Percentiles rank a stretch among this genome's conserved stretches.
These are phyloP conservation scores for Micromys minutus DNA, from an alignment of 2,113 vertebrate species.

Conservation along the genomic window DNA sequence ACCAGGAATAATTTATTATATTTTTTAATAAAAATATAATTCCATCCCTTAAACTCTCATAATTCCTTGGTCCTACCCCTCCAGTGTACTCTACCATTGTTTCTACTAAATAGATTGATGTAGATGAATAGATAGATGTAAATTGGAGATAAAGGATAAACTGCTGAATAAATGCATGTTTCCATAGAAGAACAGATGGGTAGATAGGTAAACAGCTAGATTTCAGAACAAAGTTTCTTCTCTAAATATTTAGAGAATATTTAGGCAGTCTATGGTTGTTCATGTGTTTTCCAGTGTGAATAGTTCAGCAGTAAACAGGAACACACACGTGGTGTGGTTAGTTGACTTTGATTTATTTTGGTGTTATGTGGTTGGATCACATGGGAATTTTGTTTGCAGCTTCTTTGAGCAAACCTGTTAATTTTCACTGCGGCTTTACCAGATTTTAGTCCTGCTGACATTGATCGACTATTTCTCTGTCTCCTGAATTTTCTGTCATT, in stretches of 20 bases:
- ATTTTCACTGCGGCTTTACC: neutral
- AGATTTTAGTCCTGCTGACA: neutral
- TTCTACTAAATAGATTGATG: neutral
- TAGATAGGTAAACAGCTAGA: neutral
- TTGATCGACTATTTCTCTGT: no score
- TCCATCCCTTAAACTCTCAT: neutral
- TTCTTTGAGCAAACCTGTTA: neutral
- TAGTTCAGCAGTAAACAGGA: neutral
- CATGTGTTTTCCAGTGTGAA: neutral
- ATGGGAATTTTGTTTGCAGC: neutral
- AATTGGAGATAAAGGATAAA: no score
- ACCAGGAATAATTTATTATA: neutral
- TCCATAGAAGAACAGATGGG: neutral
- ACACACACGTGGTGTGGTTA: neutral
- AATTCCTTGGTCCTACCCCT: neutral
- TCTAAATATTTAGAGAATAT: neutral
- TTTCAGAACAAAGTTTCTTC: neutral
- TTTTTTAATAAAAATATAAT: neutral
- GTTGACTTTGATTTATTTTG: neutral
- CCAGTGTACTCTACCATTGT: no score
- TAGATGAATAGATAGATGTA: neutral
- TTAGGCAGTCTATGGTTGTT: no score
- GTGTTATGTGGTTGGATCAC: neutral
- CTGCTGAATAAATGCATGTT: no score
- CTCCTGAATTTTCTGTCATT: neutral